These are phyloP conservation scores for Patella ulyssiponensis DNA, from an alignment of 2,888 invertebrate species.

Conservation along the genomic window DNA sequence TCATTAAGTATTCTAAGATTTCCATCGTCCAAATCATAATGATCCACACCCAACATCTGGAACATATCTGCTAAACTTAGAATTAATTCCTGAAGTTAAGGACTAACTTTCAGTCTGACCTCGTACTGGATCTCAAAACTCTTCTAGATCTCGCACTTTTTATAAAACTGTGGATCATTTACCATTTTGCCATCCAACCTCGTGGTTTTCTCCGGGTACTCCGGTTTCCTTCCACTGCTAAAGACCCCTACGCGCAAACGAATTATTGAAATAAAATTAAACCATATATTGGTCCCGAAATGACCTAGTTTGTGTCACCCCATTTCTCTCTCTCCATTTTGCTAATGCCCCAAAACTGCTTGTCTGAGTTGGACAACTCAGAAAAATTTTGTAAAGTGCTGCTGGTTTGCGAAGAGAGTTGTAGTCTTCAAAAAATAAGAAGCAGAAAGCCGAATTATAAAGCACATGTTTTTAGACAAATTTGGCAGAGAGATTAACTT, in stretches of 20 bases:
- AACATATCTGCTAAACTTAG: not conserved
- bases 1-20: no score
- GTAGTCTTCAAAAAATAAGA: not conserved
- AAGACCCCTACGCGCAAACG: no score
- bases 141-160: not conserved
- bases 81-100: not conserved
- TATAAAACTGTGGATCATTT: not conserved
- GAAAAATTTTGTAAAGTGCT: not conserved
- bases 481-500: not conserved
- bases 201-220: no score
- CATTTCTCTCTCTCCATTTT: no score
- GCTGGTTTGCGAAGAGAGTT: not conserved
- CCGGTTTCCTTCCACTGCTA: no score
- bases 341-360: not conserved
- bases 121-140: not conserved
- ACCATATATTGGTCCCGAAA: no score
- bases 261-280: no score
- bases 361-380: not conserved
- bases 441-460: not conserved
- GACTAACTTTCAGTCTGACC: not conserved
- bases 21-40: not conserved
- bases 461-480: not conserved
- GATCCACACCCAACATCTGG: not conserved
- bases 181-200: no score
- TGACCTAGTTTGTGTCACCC: no score